These are phyloP conservation scores for Salpingus planirostris DNA, from an alignment of 2,888 invertebrate species.

Conservation along the genomic window DNA sequence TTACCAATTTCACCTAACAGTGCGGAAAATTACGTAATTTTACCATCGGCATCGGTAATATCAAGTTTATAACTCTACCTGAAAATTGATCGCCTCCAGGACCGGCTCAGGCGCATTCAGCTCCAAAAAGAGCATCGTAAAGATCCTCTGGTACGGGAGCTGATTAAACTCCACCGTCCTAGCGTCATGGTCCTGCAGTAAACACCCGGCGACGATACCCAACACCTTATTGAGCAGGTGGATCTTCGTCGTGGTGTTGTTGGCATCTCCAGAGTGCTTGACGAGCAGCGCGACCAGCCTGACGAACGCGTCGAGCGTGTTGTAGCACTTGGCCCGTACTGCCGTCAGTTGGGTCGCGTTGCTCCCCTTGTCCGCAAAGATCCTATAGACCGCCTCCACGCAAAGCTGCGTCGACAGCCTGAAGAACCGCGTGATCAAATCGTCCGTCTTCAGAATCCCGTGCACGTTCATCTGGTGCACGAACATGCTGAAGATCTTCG, in stretches of 20 bases:
- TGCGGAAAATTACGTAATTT: too few relatives aligned
- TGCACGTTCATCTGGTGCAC: conserved; percentile 95
- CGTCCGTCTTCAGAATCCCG: conserved; percentile 94
- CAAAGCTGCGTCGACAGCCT: conserved; percentile 94
- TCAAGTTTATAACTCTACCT: too few relatives aligned
- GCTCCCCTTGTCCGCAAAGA: conserved; percentile 61
- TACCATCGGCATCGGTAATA: too few relatives aligned
- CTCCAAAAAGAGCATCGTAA: conserved; percentile 94
- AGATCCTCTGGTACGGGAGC: conserved; percentile 92
- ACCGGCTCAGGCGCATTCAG: conserved; percentile 90
- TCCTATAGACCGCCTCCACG: conserved; percentile 86
- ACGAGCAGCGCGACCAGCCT: conserved; percentile 90
- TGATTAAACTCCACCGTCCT: conserved; percentile 89
- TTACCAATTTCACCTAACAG: too few relatives aligned
- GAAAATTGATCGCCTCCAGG: conserved; percentile 89
- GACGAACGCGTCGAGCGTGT: conserved; percentile 91
- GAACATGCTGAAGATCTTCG: conserved; percentile 87
- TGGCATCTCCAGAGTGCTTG: conserved; percentile 83
- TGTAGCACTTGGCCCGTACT: conserved; percentile 85
- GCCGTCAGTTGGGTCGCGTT: conserved; percentile 46
- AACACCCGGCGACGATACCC: conserved; percentile 91
- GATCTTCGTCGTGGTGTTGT: conserved; percentile 91
- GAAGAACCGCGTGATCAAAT: conserved; percentile 94
- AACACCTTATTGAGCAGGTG: conserved; percentile 82
- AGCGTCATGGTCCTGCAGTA: conserved; percentile 93